These are phyloP conservation scores for Craterocephalus amniculus DNA, from an alignment of 2,797 vertebrate genomes.

Conservation along the genomic window DNA sequence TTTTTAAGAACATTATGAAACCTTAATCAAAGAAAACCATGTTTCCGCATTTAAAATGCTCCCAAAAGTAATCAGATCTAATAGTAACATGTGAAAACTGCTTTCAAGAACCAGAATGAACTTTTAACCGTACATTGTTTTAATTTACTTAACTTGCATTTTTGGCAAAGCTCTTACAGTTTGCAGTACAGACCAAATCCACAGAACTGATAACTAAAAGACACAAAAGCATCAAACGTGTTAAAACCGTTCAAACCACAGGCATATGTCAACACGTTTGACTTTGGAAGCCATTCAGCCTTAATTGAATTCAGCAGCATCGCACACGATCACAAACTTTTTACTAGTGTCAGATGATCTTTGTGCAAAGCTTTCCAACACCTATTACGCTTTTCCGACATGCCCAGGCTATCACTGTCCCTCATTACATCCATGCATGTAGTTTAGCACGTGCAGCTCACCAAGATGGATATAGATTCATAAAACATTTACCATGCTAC, in stretches of 20 bases:
- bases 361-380: conserved; percentile 24
- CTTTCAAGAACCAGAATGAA: background rate
- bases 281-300: conserved; percentile 19
- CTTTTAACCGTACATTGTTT: background rate
- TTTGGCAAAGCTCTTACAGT: background rate
- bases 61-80: background rate
- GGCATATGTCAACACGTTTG: conserved; percentile 10
- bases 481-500: conserved; percentile 62
- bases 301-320: conserved; percentile 8
- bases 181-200: conserved; percentile 1
- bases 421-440: conserved; percentile 55
- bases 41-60: background rate
- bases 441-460: conserved; percentile 38
- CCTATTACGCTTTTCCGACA: conserved; percentile 39
- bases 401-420: conserved; percentile 42
- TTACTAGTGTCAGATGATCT: conserved; percentile 30
- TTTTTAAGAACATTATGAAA: background rate
- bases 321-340: background rate
- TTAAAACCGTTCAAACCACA: conserved; percentile 9
- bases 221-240: conserved; percentile 4
- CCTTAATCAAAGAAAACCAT: background rate
- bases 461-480: conserved; percentile 38
- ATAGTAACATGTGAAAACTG: background rate
- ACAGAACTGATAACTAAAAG: background rate
- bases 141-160: too few species aligned